phyloP scores from a whole-genome alignment of 2,113 vertebrate species.

The Otolemur garnettii region DNA sequence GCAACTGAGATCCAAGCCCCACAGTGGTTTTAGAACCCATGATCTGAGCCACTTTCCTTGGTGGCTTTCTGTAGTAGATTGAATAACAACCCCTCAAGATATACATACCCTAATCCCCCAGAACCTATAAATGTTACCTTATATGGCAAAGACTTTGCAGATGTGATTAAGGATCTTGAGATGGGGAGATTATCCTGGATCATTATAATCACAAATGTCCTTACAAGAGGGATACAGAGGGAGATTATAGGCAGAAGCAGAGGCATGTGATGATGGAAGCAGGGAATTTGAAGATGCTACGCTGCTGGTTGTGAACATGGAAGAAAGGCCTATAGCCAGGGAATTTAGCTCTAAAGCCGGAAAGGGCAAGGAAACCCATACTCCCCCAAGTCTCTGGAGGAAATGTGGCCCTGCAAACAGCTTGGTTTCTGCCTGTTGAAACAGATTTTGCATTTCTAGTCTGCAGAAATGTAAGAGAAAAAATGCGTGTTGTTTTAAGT shows the following conservation, averaged over 20 bases:
- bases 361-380: background rate
- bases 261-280: background rate
- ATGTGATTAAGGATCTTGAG: background rate
- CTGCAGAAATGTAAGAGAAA: background rate
- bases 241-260: background rate
- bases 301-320: background rate
- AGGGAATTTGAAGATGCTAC: rapidly evolving
- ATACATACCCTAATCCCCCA: background rate
- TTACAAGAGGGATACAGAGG: background rate
- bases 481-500: slow-evolving; percentile 2
- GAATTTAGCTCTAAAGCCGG: background rate
- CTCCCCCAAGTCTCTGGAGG: background rate
- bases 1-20: background rate
- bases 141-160: background rate
- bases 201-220: background rate
- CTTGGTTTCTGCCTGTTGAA: background rate
- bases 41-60: background rate
- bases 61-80: background rate
- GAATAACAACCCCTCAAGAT: background rate
- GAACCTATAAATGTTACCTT: background rate
- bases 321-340: background rate
- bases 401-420: rapidly evolving
- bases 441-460: background rate
- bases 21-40: background rate
- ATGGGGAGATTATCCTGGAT: background rate